Evolutionary conservation across 2,113 vertebrate species (phyloP).

Genomic region (Thryonomys swinderianus): DNA sequence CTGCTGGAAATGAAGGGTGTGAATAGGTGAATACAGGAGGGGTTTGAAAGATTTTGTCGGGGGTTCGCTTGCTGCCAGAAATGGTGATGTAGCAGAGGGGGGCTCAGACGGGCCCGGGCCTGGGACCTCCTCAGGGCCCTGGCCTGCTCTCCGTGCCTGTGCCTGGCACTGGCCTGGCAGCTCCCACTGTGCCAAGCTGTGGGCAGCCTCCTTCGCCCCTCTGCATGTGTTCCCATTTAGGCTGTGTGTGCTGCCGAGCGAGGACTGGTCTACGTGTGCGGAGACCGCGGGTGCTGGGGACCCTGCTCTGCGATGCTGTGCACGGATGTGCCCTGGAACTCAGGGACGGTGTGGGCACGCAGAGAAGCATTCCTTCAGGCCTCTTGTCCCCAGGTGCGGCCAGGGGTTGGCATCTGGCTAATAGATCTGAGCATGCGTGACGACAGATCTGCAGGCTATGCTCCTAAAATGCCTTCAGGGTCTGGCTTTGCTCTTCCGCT

Average conservation of each 20-base stretch:
- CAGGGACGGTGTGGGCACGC: background rate
- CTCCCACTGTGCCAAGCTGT: background rate
- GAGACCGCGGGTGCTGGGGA: background rate
- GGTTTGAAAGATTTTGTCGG: slow-evolving; percentile 14
- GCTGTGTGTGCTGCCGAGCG: background rate
- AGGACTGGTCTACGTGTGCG: background rate
- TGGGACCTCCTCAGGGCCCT: fast-evolving
- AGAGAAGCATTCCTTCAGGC: background rate
- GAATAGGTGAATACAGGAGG: slow-evolving; percentile 24
- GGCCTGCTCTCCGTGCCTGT: too few species aligned
- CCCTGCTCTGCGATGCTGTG: background rate
- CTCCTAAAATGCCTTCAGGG: background rate
- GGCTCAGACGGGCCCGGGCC: background rate
- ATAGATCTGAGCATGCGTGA: background rate
- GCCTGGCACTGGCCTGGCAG: background rate
- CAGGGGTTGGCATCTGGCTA: background rate
- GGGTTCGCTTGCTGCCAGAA: background rate
- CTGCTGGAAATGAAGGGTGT: slow-evolving; percentile 52
- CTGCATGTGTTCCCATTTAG: background rate
- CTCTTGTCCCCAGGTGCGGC: background rate
- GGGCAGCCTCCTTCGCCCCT: background rate
- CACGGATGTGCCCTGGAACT: background rate
- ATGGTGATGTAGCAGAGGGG: background rate
- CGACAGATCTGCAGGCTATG: background rate
- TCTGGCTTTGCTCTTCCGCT: background rate